Base-by-base conservation (phyloP, 2,888 invertebrate genomes). In the Noctua comes region DNA sequence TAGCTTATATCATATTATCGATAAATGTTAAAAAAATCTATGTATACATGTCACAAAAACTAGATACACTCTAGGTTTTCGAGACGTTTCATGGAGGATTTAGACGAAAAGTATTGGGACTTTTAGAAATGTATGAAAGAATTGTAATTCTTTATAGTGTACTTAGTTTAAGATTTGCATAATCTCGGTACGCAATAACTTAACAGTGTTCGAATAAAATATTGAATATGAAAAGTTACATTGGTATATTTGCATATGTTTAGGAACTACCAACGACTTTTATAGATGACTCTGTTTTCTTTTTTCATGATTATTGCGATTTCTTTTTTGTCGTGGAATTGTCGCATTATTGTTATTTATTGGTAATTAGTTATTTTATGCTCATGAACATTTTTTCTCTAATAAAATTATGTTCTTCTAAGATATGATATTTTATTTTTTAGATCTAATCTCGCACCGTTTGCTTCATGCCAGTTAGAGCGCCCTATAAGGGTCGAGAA, bases 351-450 rank as follows among this genome's bases (percentile, higher is more conserved):
- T 95, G 94, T 95, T 95, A 95, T 95, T 94, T 95, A 95, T 96
- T 96, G 95, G 93, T 96, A 95, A 94, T 93, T 94, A 94, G 93
- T 95, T 95, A 93, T 92, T 93, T 93, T 94, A 93, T 93, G 91
- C 94, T 93, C 91, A 91, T 93, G 92, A 92, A 93, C 91, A 92
- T 92, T 94, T 93, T 91, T 95, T 94, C 94, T 94, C 91, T 92
- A 95, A 95, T 95, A 95, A 96, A 96, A 94, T 93, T 94, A 95
- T 95, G 96, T 96, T 95, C 94, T 94, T 89, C 91, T 89, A 89
- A 88, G 78, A 84, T 71, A 64, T 81, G 66, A 76, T 84, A 80
- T 86, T 79, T 77, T 78, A 76, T 84, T 87, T 80, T n/a, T n/a
- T n/a, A n/a, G n/a, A n/a, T n/a, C n/a, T n/a, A n/a, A n/a, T n/a